Evolutionary conservation across 2,797 vertebrate genomes (phyloP), one percentile per base, ranked within the genome.

Genomic region (Ceryle rudis): DNA sequence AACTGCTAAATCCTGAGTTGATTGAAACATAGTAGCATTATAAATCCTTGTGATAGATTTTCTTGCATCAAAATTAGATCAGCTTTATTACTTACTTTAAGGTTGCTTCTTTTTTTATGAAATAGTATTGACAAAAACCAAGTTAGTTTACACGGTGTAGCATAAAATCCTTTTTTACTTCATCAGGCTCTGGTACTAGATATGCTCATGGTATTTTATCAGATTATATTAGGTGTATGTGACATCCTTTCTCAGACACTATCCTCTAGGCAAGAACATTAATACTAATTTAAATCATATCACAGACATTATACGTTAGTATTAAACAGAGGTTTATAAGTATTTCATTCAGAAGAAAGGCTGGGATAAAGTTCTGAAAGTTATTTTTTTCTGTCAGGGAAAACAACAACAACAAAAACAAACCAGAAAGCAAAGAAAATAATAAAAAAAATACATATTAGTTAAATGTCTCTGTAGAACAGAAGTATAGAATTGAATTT

Each of bases 41-140:
- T 82, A 94, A 95, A 94, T 90, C 75, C 55, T 86, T 73, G 15
- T 75, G 75, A 93, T 54, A 80, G 64, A 81, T 96, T 93, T 91
- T 95, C 60, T 84, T 91, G 31, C 29, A 88, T 81, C 39, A 92
- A 90, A 91, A 89, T 89, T 83, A 92, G 65, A 60, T 89, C 86
- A 65, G 55, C 41, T 95, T 86, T 86, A 84, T 86, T 54, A 93
- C 51, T 86, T 87, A 81, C 20, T 83, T 94, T 64, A 29, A 71
- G 15, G 14, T 42, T 71, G 13, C 25, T 15, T 23, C 19, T 70
- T 82, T 94, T 89, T 60, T 1, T 83, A 52, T 86, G 44, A 90
- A 95, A 86, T 55, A 5, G 9, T 93, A 95, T 88, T 86, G 52
- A 92, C 35, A 71, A 90, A 71, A 84, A 37, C 3, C 23, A 82